Base-by-base conservation (phyloP, 2,888 invertebrate species). In the Mythimna ferrago region DNA sequence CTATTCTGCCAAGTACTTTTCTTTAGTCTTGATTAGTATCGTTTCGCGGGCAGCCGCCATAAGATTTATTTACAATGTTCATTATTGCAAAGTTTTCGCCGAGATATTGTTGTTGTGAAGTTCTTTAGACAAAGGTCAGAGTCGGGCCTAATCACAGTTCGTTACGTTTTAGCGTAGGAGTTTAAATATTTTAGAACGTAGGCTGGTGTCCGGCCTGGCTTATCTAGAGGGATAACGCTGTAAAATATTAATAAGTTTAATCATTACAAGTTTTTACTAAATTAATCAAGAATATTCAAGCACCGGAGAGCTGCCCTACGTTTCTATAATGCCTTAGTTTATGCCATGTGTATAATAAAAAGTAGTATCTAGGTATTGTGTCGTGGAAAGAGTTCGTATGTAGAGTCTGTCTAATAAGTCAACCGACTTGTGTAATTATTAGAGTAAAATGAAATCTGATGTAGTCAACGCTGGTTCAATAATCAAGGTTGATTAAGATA, bases 1-100 rank as follows among this genome's bases (percentile, higher is more conserved):
- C 74, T 71, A 78, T 83, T 78, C 78, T 71, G 78, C 85, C 79
- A 85, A 85, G 85, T 79, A 83, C 84, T 78, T 82, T 84, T 78
- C 85, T 76, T 83, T 75, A 76, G 71, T 79, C 82, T 84, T 86
- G 81, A 86, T 85, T 85, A 87, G 79, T 83, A 85, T 87, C 80
- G 85, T 87, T 84, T 78, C 78, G 78, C 71, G 82, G 77, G 77
- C 68, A 81, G 78, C 76, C 82, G 67, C 85, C 80, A 83, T 81
- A 84, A 80, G 85, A 82, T 85, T 85, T 84, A 85, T 86, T 82
- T 85, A 80, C 76, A 85, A 74, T 77, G 73, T 85, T 83, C 80
- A 79, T 85, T 86, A 84, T 83, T 77, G 67, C 75, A 76, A 82
- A 84, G 77, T 86, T 81, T 80, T 73, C 65, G 66, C 53, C 71